Base-by-base conservation (phyloP, 2,797 vertebrate species). In the Typhlichthys eigenmanni region DNA sequence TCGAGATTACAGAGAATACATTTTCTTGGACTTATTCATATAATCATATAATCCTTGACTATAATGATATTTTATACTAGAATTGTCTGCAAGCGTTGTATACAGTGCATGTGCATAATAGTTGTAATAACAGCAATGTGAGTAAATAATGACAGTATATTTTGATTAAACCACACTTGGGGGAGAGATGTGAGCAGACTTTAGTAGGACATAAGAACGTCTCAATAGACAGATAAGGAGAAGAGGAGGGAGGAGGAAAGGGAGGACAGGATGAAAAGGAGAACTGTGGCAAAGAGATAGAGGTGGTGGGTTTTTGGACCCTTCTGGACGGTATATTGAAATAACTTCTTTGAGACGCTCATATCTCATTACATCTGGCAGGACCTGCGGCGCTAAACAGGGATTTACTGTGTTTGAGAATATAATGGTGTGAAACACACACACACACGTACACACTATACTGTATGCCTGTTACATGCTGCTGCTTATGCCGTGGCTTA, bases 381-480 rank as follows among this genome's bases (percentile, higher is more conserved):
- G 38, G 38, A 9, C 9, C 38, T 43, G 38, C 2, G 38, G 7
- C 7, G 54, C 19, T 29, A 29, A 29, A 5, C 9, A 48, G 68
- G 59, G 68, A 52, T 5, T 47, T 46, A 61, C 10, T 57, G 14
- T 47, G 45, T 47, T 69, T 61, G 69, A 69, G 63, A 64, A 49
- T 66, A 13, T 2, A 48, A 59, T 72, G 43, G 24, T 9, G 52
- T 59, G 69, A 68, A 69, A 16, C 38, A 7, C 17, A 29, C 52
- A 47, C 51, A 24, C 16, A 1, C 43, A 6, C 19, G 24, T 51
- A 46, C 53, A 32, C 59, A 60, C 34, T 52, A 52, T 13, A 5
- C 12, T 45, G 1, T 79, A 56, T 71, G 69, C 61, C 64, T 14
- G 19, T 72, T 80, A 51, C 78, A 81, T 38, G 73, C 79, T 86